Conservation (phyloP, 2,113 vertebrate genomes). For the Papio anubis region DNA sequence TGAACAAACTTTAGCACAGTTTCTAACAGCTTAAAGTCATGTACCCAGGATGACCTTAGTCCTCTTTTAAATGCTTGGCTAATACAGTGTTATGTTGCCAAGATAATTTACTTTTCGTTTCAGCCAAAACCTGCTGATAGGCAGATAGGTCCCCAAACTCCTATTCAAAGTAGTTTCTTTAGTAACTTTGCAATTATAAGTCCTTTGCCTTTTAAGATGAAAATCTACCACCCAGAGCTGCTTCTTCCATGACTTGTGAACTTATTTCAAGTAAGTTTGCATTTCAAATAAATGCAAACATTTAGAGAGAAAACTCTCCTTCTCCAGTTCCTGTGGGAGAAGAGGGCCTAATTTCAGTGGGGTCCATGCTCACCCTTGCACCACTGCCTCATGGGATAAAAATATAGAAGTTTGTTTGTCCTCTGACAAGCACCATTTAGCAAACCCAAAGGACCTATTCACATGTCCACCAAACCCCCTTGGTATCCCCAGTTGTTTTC, state of each 20-base stretch:
- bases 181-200: background rate
- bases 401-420: background rate
- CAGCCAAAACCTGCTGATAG: background rate
- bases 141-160: background rate
- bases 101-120: background rate
- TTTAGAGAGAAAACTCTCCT: background rate
- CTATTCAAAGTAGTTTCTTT: background rate
- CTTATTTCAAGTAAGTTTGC: background rate
- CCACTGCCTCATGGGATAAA: background rate
- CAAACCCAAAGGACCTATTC: background rate
- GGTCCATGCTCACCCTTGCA: background rate
- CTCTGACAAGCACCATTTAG: background rate
- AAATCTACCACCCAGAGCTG: background rate
- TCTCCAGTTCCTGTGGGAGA: background rate
- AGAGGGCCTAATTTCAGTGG: background rate
- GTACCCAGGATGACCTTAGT: background rate
- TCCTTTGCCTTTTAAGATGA: background rate
- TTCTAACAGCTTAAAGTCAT: background rate
- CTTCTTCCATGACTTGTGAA: background rate
- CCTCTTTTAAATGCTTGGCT: background rate
- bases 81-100: background rate
- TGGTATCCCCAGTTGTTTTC: background rate
- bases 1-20: background rate
- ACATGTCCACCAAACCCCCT: rapidly evolving
- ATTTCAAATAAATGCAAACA: background rate